Base-by-base conservation (phyloP, 2,113 vertebrate genomes). In the Oncorhynchus clarkii region DNA sequence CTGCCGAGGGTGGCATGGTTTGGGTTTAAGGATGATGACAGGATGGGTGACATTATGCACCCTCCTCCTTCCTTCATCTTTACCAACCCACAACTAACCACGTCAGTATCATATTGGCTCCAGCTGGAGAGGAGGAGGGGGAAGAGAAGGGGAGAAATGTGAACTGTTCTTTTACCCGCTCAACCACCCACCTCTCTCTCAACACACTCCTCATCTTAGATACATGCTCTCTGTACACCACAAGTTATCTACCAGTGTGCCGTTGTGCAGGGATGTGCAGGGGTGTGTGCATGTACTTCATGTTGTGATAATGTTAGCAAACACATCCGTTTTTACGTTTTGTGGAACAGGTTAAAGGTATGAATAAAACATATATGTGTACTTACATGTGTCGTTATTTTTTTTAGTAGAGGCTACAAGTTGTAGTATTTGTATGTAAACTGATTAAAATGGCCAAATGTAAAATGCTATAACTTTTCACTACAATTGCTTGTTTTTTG, bases 21-120 rank as follows among this genome's bases (percentile, higher is more conserved):
- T 66, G 68, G 54, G n/a, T 45, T 57, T 84, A 88, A 84, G 85
- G 87, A 84, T 49, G 59, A 73, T 78, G 88, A 82, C 82, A 83
- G 84, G 81, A 86, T 86, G 74, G 75, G 82, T 75, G 83, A 76
- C 77, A 72, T 69, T 70, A 71, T 48, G 27, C 78, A 70, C 48
- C 51, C 29, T 45, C 70, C 7, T 8, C 62, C 77, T 70, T 71
- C 66, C 59, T 66, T 29, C 27, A 73, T 73, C 70, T 34, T 73
- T 72, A 71, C 66, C 74, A 48, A 26, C 62, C 26, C 64, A 57
- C 39, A n/a, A 31, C 39, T 68, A 20, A 60, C 72, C 68, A n/a
- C 48, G 1, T 24, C 75, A 64, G 20, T 73, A 65, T 20, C 76
- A 12, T 68, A 51, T 54, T 13, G 3, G 22, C 45, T 75, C 3